phyloP scores from a whole-genome alignment of 2,888 invertebrate genomes.

The Homarus gammarus region DNA sequence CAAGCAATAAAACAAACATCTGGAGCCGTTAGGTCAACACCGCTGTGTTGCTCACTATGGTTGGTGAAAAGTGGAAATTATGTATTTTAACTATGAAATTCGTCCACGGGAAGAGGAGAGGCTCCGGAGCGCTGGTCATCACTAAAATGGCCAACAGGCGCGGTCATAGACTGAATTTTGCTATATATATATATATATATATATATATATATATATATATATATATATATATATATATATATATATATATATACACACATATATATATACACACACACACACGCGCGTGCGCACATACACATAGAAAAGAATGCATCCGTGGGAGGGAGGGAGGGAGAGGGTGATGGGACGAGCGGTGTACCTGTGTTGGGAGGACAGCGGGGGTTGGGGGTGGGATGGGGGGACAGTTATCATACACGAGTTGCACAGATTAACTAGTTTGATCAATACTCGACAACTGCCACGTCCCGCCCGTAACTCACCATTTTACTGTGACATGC shows the following conservation, averaged over 20 bases:
- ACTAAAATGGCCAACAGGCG: too few relatives aligned
- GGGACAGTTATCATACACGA: background rate
- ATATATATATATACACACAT: background rate
- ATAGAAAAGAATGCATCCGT: background rate
- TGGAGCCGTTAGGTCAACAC: too few relatives aligned
- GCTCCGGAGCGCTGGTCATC: too few relatives aligned
- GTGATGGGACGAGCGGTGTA: background rate
- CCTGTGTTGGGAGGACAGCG: background rate
- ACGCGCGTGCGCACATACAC: too few relatives aligned
- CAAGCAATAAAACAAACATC: too few relatives aligned
- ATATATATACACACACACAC: too few relatives aligned
- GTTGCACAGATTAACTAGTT: constrained; percentile 5
- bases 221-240: constrained; percentile 23
- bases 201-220: constrained; percentile 25
- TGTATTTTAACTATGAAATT: too few relatives aligned
- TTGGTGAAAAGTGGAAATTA: too few relatives aligned
- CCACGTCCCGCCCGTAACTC: background rate
- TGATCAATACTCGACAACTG: constrained; percentile 3
- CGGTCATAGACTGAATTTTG: background rate
- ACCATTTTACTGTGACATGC: constrained; percentile 8
- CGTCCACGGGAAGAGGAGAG: too few relatives aligned
- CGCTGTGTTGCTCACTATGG: too few relatives aligned
- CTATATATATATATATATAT: too few relatives aligned
- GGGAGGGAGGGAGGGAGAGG: background rate
- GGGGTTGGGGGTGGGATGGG: background rate